Evolutionary conservation across 2,797 vertebrate species (phyloP).

Genomic region (Florisuga fusca): DNA sequence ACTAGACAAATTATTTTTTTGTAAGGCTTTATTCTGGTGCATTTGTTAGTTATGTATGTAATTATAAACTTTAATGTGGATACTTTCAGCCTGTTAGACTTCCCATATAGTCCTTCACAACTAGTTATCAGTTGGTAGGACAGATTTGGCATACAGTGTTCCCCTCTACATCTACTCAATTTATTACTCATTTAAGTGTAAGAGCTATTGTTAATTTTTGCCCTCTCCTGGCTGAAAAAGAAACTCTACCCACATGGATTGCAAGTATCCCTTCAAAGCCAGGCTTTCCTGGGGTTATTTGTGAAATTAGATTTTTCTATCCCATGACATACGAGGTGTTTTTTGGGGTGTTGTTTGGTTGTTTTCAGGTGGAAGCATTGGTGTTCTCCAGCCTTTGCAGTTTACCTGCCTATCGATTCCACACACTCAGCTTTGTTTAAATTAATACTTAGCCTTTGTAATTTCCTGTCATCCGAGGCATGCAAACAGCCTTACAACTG

Average conservation of each 20-base stretch:
- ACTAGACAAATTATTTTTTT: neutral
- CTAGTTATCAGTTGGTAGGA: neutral
- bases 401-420: neutral
- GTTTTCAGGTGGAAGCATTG: neutral
- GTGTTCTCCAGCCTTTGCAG: neutral
- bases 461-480: neutral
- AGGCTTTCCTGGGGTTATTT: neutral
- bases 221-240: neutral
- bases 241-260: rapidly evolving
- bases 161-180: rapidly evolving
- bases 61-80: rapidly evolving
- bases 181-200: neutral
- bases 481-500: rapidly evolving
- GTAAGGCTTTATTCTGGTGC: neutral
- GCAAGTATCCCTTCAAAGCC: rapidly evolving
- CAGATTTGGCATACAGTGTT: rapidly evolving
- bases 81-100: neutral
- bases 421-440: rapidly evolving
- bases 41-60: neutral
- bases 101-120: neutral
- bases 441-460: neutral
- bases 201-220: neutral
- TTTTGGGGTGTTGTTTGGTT: no score
- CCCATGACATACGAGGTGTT: rapidly evolving
- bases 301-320: neutral